Evolutionary conservation across 2,888 invertebrate genomes (phyloP).

Genomic region (Axea sp.): DNA sequence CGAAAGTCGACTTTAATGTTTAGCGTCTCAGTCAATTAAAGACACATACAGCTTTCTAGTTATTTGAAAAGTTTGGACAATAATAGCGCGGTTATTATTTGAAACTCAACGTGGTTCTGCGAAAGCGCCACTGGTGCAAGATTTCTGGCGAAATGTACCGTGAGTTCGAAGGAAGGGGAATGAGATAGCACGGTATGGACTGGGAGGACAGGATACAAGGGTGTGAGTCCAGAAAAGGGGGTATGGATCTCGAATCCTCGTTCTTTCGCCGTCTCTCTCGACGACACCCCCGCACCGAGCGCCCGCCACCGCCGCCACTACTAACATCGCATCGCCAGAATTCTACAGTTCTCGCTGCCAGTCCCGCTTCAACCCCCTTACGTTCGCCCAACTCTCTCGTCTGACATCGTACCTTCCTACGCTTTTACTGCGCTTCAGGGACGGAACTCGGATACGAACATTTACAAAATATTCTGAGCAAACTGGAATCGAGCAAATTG

Average conservation of each 20-base stretch:
- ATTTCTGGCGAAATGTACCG: conserved; percentile 61
- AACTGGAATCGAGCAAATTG: conserved; percentile 9
- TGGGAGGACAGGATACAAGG: conserved; percentile 70
- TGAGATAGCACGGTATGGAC: conserved; percentile 63
- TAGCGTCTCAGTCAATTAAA: conserved; percentile 61
- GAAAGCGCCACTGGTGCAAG: conserved; percentile 41
- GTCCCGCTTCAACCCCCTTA: conserved; percentile 64
- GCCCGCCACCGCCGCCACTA: conserved; percentile 61
- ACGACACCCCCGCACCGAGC: conserved; percentile 63
- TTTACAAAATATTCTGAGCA: conserved; percentile 63
- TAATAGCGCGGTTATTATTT: conserved; percentile 67
- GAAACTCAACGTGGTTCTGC: conserved; percentile 76
- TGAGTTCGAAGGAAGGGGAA: conserved; percentile 32
- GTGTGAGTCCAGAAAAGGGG: conserved; percentile 78
- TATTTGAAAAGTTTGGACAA: conserved; percentile 62
- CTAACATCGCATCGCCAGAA: conserved; percentile 73
- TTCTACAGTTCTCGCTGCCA: conserved; percentile 70
- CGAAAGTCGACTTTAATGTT: conserved; percentile 51
- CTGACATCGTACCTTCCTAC: conserved; percentile 75
- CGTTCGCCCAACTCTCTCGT: conserved; percentile 67
- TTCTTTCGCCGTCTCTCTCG: conserved; percentile 65
- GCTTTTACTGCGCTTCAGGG: conserved; percentile 72
- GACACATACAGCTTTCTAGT: conserved; percentile 48
- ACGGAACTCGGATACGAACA: conserved; percentile 67
- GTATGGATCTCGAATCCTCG: conserved; percentile 76